Evolutionary conservation across 2,888 invertebrate genomes (phyloP).

Genomic region (Amphiduros pacificus): DNA sequence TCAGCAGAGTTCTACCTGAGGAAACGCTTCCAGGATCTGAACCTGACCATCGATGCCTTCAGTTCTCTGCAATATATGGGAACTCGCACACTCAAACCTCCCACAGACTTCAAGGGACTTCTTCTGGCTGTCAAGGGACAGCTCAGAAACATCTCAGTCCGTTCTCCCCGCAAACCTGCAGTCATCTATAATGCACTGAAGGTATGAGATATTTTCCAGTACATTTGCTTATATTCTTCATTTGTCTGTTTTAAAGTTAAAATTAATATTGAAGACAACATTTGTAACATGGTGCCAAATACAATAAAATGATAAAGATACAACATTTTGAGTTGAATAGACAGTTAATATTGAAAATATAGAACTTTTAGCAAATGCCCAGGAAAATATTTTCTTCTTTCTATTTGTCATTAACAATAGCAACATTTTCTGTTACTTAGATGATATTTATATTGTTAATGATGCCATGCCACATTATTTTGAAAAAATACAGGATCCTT

Average conservation of each 20-base stretch:
- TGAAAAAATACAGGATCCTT: too few species aligned
- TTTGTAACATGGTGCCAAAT: too few species aligned
- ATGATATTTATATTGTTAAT: neutral
- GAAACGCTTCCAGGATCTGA: conserved; percentile 67
- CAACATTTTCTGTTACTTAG: too few species aligned
- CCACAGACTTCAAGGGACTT: conserved; percentile 68
- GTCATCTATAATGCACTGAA: conserved; percentile 72
- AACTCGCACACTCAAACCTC: conserved; percentile 43
- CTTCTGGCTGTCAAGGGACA: conserved; percentile 67
- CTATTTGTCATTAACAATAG: too few species aligned
- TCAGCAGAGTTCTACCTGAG: conserved; percentile 56
- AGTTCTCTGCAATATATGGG: conserved; percentile 67
- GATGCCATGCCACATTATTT: neutral
- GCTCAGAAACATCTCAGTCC: conserved; percentile 71
- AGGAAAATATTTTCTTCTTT: too few species aligned
- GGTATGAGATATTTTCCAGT: conserved; percentile 61
- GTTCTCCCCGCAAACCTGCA: conserved; percentile 70
- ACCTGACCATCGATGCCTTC: conserved; percentile 72
- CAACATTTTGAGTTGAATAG: too few species aligned
- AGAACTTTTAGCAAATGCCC: too few species aligned
- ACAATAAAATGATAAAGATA: too few species aligned
- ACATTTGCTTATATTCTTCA: too few species aligned
- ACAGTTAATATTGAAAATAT: too few species aligned
- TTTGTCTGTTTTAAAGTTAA: too few species aligned
- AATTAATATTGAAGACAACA: too few species aligned